phyloP scores from a whole-genome alignment of 2,888 invertebrate species.

The Cenopis cana region DNA sequence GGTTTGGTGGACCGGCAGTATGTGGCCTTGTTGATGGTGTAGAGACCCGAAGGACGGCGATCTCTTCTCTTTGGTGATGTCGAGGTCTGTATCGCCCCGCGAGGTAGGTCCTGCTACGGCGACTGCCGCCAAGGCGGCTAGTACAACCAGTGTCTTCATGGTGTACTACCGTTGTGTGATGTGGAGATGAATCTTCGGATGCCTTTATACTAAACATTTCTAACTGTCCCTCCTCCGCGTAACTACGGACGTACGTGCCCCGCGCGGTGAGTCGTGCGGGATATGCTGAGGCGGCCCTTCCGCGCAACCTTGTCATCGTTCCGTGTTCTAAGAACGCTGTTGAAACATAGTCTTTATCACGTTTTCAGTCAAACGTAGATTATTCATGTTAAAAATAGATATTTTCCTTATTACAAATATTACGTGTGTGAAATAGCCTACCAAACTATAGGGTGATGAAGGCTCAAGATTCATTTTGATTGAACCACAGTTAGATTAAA shows the following conservation, averaged over 20 bases:
- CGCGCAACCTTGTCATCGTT: slow-evolving; percentile 48
- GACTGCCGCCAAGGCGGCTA: slow-evolving; percentile 65
- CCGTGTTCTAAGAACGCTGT: slow-evolving; percentile 34
- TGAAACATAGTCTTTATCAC: slow-evolving; percentile 33
- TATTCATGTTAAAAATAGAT: slow-evolving; percentile 5
- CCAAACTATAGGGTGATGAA: too few relatives aligned
- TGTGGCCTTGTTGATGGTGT: slow-evolving; percentile 18
- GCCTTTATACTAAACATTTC: slow-evolving; percentile 69
- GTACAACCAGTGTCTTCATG: slow-evolving; percentile 74
- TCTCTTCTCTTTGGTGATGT: slow-evolving; percentile 45
- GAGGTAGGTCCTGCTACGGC: slow-evolving; percentile 67
- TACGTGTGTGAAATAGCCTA: too few relatives aligned
- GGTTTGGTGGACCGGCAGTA: slow-evolving; percentile 31
- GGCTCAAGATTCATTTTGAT: too few relatives aligned
- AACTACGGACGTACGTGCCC: slow-evolving; percentile 68
- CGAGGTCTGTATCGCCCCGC: slow-evolving; percentile 52
- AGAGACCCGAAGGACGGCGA: slow-evolving; percentile 16
- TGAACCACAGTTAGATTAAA: too few relatives aligned
- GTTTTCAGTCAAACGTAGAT: slow-evolving; percentile 24
- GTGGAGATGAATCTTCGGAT: slow-evolving; percentile 49
- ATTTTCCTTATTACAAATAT: slow-evolving; percentile 14
- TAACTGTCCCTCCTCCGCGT: slow-evolving; percentile 48
- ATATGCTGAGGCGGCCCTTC: slow-evolving; percentile 63
- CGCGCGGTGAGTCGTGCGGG: slow-evolving; percentile 44
- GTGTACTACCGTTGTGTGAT: slow-evolving; percentile 66